Percentiles rank a stretch among this genome's conserved stretches.
These are phyloP conservation scores for Xanthostigma xanthostigma DNA, from an alignment of 2,888 invertebrate species.

Conservation along the genomic window DNA sequence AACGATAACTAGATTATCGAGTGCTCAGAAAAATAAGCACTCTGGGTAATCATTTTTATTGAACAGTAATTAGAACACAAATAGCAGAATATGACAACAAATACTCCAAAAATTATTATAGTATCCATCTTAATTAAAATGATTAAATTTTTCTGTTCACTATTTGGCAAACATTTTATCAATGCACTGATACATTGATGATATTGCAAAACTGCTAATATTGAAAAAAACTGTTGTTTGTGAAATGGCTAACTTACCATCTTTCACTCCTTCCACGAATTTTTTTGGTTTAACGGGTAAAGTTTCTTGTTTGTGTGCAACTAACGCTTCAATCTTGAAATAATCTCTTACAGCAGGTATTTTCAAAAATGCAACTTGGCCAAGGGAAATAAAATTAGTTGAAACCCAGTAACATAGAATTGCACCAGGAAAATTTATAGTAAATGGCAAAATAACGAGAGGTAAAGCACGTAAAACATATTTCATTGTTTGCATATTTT, in stretches of 20 bases:
- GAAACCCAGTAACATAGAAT: slow-evolving; percentile 84
- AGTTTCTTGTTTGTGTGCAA: slow-evolving; percentile 38
- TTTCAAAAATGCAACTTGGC: slow-evolving; percentile 64
- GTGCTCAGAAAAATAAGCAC: no score
- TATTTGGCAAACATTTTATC: no score
- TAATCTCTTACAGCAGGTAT: slow-evolving; percentile 56
- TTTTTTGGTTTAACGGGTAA: slow-evolving; percentile 58
- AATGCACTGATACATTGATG: no score
- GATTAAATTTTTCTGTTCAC: no score
- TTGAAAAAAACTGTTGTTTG: no score
- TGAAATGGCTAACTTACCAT: slow-evolving; percentile 39
- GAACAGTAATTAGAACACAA: no score
- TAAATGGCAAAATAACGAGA: slow-evolving; percentile 66
- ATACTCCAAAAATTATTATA: no score
- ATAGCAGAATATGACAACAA: no score
- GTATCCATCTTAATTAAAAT: no score
- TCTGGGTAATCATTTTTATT: no score
- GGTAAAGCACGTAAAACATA: slow-evolving; percentile 65
- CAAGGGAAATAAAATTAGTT: slow-evolving; percentile 70
- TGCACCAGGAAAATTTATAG: slow-evolving; percentile 74
- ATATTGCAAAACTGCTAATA: no score
- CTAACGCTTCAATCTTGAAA: slow-evolving; percentile 56
- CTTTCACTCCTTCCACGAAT: slow-evolving; percentile 63
- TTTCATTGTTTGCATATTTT: slow-evolving; percentile 55
- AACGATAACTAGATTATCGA: no score